Conservation (phyloP, 1,140 invertebrate genomes). For the Drosophila sproati region DNA sequence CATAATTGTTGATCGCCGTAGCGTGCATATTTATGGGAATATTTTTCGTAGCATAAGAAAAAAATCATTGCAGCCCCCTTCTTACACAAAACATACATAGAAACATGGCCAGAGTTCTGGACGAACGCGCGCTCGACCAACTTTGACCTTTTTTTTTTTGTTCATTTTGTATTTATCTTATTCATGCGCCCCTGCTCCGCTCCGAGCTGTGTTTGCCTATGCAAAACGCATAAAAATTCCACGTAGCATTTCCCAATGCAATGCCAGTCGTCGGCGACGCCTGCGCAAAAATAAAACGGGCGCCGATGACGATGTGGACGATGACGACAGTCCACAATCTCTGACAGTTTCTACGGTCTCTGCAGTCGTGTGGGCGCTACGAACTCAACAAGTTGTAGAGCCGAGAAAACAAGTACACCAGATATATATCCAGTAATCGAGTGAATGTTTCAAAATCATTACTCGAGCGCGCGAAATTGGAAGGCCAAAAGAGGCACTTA, state of each 20-base stretch:
- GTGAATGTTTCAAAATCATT: constrained; percentile 58
- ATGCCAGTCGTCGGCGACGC: constrained; percentile 62
- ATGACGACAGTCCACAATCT: constrained; percentile 53
- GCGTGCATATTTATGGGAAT: constrained; percentile 82
- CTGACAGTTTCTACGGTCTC: constrained; percentile 14
- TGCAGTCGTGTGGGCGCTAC: constrained; percentile 47
- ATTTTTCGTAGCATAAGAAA: constrained; percentile 51
- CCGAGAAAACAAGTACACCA: constrained; percentile 35
- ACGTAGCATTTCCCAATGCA: constrained; percentile 71
- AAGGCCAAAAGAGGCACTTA: constrained; percentile 35
- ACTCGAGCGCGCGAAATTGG: constrained; percentile 35
- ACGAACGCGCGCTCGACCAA: constrained; percentile 77
- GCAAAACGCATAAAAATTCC: constrained; percentile 76
- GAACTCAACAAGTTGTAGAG: constrained; percentile 48
- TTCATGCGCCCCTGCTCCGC: constrained; percentile 10
- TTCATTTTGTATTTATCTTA: constrained; percentile 13
- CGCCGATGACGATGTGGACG: constrained; percentile 11
- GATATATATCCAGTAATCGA: constrained; percentile 20
- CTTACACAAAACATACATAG: constrained; percentile 4
- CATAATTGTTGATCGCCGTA: constrained; percentile 80
- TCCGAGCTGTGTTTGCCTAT: constrained; percentile 45
- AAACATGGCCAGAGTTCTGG: constrained; percentile 58
- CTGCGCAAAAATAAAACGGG: constrained; percentile 61
- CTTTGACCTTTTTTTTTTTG: constrained; percentile 72
- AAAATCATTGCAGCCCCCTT: constrained; percentile 64